Evolutionary conservation across 1,140 invertebrate genomes (phyloP).

Genomic region (Tetramorium simillimum): DNA sequence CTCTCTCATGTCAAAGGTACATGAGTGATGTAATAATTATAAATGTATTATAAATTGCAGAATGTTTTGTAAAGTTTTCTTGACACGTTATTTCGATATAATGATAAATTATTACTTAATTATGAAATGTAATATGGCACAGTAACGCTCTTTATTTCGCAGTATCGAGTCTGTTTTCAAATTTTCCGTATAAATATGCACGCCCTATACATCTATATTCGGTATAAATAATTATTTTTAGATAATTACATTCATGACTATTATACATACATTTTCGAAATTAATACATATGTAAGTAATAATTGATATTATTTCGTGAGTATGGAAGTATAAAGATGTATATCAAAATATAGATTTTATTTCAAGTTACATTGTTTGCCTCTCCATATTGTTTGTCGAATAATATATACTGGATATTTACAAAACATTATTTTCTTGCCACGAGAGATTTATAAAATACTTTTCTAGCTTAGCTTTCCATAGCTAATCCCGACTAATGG

Average conservation of each 20-base stretch:
- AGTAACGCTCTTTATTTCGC: neutral
- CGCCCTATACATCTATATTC: neutral
- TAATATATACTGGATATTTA: neutral
- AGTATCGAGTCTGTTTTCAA: neutral
- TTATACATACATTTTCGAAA: neutral
- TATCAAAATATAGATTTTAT: constrained; percentile 13
- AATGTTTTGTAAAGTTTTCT: neutral
- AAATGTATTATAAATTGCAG: neutral
- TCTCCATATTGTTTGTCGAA: neutral
- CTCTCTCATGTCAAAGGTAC: neutral
- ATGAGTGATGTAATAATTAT: neutral
- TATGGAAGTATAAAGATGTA: neutral
- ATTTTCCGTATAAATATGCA: constrained; percentile 11
- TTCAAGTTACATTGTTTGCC: neutral
- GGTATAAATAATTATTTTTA: constrained; percentile 16
- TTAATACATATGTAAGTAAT: neutral
- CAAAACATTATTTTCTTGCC: neutral
- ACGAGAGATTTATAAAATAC: neutral
- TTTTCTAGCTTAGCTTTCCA: too few species aligned
- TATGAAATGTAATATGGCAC: neutral
- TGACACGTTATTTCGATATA: neutral
- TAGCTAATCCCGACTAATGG: neutral
- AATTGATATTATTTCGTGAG: neutral
- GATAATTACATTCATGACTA: neutral
- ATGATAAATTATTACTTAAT: constrained; percentile 1